phyloP scores from a whole-genome alignment of 1,140 invertebrate species.

The Apis dorsata region DNA sequence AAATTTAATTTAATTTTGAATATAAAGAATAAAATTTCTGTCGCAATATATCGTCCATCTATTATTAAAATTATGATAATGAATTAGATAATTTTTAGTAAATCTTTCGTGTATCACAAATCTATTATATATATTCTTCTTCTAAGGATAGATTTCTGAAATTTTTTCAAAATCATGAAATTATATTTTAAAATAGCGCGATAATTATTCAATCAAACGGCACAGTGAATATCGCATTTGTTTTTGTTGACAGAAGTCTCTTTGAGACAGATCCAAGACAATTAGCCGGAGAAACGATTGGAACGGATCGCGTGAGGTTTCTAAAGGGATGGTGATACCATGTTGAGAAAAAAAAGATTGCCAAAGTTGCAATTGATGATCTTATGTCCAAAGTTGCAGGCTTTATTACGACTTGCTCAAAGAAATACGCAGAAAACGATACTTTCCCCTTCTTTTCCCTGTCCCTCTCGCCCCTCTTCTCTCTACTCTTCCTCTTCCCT shows the following conservation, averaged over 20 bases:
- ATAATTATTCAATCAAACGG: too few species aligned
- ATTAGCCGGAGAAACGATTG: slow-evolving; percentile 55
- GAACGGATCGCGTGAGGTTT: slow-evolving; percentile 58
- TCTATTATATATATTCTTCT: too few species aligned
- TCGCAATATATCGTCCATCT: too few species aligned
- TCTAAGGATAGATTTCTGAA: too few species aligned
- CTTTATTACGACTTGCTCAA: slow-evolving; percentile 56
- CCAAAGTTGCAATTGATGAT: slow-evolving; percentile 49
- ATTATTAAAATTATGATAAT: too few species aligned
- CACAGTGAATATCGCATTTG: too few species aligned
- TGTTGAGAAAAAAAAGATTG: slow-evolving; percentile 35
- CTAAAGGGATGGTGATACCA: slow-evolving; percentile 1
- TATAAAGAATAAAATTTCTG: too few species aligned
- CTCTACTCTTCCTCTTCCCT: neutral
- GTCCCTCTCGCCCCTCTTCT: neutral
- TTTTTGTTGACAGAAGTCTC: neutral
- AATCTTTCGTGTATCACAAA: too few species aligned
- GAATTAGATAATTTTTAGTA: too few species aligned
- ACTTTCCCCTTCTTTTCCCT: neutral
- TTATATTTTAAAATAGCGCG: too few species aligned
- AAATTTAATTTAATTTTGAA: too few species aligned
- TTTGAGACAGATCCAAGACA: slow-evolving; percentile 23
- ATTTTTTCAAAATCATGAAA: too few species aligned
- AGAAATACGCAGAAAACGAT: slow-evolving; percentile 53
- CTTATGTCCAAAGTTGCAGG: slow-evolving; percentile 52